phyloP scores from a whole-genome alignment of 2,797 vertebrate species.

The Arctocebus calabarensis region DNA sequence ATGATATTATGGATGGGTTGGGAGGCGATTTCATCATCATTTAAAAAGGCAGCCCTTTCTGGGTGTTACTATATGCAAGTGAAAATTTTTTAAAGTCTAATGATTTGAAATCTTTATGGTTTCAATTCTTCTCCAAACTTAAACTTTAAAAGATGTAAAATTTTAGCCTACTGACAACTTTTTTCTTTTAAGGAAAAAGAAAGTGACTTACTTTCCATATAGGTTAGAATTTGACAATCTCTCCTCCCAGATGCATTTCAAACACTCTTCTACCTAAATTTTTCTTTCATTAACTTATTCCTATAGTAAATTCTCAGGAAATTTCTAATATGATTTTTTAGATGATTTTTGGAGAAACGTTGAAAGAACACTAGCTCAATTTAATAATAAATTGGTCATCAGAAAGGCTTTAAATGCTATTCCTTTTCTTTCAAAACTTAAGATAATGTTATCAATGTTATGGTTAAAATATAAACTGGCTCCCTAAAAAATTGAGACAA shows the following conservation, averaged over 20 bases:
- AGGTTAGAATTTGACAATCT: neutral
- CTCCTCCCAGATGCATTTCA: slow-evolving; percentile 21
- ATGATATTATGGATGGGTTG: neutral
- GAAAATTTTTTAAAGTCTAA: neutral
- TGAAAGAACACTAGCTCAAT: slow-evolving; percentile 51
- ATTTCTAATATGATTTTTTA: slow-evolving; percentile 25
- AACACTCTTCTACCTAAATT: slow-evolving; percentile 1
- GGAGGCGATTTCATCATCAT: neutral
- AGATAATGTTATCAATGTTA: slow-evolving; percentile 11
- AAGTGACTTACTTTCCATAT: slow-evolving; percentile 5
- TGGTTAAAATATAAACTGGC: slow-evolving; percentile 44
- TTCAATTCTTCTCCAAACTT: neutral
- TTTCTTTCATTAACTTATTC: neutral
- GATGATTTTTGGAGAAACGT: slow-evolving; percentile 27
- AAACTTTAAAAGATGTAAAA: neutral
- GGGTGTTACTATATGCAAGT: slow-evolving; percentile 4
- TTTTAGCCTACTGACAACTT: neutral
- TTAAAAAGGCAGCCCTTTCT: neutral
- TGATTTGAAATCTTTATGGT: neutral
- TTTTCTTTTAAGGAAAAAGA: slow-evolving; percentile 31
- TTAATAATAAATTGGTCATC: slow-evolving; percentile 30
- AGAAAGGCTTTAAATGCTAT: slow-evolving; percentile 14
- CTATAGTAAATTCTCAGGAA: slow-evolving; percentile 40
- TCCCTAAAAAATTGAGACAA: neutral
- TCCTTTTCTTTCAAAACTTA: slow-evolving; percentile 58